Evolutionary conservation across 2,113 vertebrate species (phyloP).

Genomic region (Gasterosteus aculeatus): DNA sequence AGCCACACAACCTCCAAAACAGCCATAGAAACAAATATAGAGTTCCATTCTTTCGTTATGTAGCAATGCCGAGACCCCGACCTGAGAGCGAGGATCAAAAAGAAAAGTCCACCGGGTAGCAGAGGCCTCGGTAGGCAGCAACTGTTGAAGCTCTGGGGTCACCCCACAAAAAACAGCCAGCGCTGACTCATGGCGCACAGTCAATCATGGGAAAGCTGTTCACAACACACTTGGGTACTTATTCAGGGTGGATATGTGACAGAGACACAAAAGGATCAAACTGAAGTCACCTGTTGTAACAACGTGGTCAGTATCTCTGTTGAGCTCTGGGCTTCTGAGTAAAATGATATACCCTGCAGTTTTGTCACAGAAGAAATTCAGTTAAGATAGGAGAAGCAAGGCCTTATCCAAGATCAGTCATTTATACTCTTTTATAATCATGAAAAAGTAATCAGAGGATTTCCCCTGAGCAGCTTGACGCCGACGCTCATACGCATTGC

Average conservation of each 20-base stretch:
- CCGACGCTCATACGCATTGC: not conserved
- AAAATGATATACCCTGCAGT: not conserved
- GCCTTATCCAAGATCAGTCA: not conserved
- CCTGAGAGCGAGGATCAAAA: conserved; percentile 50
- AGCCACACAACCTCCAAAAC: conserved; percentile 50
- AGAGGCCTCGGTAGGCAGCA: conserved; percentile 41
- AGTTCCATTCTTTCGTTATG: conserved; percentile 56
- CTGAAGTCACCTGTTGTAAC: not conserved
- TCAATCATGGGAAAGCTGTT: conserved; percentile 40
- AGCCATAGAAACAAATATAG: conserved; percentile 53
- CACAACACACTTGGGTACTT: conserved; percentile 33
- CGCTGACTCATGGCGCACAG: conserved; percentile 50
- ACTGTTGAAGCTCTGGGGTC: conserved; percentile 59
- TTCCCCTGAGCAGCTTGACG: not conserved
- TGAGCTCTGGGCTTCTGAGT: not conserved
- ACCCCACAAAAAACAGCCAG: conserved; percentile 21
- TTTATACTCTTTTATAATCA: not conserved
- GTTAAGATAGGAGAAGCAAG: not conserved
- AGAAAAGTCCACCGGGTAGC: conserved; percentile 38
- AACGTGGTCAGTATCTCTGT: conserved; percentile 15
- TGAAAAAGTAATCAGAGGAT: not conserved
- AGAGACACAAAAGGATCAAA: conserved; percentile 31
- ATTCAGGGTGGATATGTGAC: conserved; percentile 20
- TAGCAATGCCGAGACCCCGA: conserved; percentile 44
- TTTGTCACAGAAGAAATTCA: not conserved